Evolutionary conservation across 2,797 vertebrate genomes (phyloP).

Genomic region (Thamnophis elegans): DNA sequence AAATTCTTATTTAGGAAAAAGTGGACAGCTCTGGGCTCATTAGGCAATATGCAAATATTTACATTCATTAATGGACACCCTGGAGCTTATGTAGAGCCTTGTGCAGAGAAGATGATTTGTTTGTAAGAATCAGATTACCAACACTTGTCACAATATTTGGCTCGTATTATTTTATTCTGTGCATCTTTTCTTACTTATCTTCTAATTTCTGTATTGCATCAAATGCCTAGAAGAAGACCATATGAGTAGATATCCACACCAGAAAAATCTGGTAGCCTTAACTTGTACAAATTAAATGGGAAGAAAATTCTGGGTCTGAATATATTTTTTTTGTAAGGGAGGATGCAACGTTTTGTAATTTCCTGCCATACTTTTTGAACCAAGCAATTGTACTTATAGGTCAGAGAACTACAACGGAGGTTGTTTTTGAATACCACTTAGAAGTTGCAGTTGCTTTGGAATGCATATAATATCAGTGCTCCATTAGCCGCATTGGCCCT

Average conservation of each 20-base stretch:
- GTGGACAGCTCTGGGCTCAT: not conserved
- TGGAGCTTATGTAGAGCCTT: not conserved
- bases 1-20: not conserved
- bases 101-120: not conserved
- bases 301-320: not conserved
- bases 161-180: not conserved
- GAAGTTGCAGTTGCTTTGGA: not conserved
- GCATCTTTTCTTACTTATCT: not conserved
- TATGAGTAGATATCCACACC: not conserved
- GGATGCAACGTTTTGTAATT: not conserved
- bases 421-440: not conserved
- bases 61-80: not conserved
- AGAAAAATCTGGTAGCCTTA: not conserved
- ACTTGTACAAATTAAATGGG: not conserved
- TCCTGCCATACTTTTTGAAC: not conserved
- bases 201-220: not conserved
- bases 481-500: not conserved
- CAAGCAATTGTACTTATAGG: not conserved
- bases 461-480: not conserved
- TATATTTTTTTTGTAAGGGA: not conserved
- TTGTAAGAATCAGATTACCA: not conserved
- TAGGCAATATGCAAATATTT: not conserved
- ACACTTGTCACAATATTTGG: not conserved
- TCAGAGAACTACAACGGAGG: not conserved
- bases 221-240: not conserved